Evolutionary conservation across 2,888 invertebrate genomes (phyloP).

Genomic region (Lepidocyrtoides sp.): DNA sequence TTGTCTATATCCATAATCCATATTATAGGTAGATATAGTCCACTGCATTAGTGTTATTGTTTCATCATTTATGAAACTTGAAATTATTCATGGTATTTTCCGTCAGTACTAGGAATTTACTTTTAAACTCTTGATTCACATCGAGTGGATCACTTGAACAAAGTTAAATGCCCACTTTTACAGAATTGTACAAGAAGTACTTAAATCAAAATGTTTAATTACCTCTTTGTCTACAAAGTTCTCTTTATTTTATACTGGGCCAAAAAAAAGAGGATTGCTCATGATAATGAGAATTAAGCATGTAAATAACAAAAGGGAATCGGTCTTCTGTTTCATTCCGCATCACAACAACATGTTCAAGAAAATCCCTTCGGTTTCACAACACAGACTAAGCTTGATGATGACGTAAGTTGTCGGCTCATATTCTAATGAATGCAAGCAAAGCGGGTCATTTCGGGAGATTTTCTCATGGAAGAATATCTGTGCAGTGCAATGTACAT

Average conservation of each 20-base stretch:
- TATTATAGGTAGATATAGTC: no score
- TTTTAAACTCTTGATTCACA: neutral
- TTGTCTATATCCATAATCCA: no score
- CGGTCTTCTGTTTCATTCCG: slow-evolving; percentile 17
- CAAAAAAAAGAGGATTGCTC: slow-evolving; percentile 25
- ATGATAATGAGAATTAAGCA: slow-evolving; percentile 52
- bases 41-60: no score
- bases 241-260: slow-evolving; percentile 18
- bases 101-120: neutral
- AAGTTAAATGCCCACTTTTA: slow-evolving; percentile 8
- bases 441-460: slow-evolving; percentile 48
- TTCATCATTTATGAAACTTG: neutral
- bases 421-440: slow-evolving; percentile 17
- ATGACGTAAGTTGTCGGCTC: slow-evolving; percentile 43
- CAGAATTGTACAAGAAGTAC: slow-evolving; percentile 9
- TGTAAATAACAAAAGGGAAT: neutral
- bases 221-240: slow-evolving; percentile 31
- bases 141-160: neutral
- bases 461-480: neutral
- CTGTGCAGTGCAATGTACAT: neutral
- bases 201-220: slow-evolving; percentile 39
- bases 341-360: slow-evolving; percentile 35
- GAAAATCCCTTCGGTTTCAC: slow-evolving; percentile 48
- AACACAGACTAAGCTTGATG: slow-evolving; percentile 34
- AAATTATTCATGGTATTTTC: neutral